These are phyloP conservation scores for Nannoperca obscura DNA, from an alignment of 2,797 vertebrate genomes.

Conservation along the genomic window DNA sequence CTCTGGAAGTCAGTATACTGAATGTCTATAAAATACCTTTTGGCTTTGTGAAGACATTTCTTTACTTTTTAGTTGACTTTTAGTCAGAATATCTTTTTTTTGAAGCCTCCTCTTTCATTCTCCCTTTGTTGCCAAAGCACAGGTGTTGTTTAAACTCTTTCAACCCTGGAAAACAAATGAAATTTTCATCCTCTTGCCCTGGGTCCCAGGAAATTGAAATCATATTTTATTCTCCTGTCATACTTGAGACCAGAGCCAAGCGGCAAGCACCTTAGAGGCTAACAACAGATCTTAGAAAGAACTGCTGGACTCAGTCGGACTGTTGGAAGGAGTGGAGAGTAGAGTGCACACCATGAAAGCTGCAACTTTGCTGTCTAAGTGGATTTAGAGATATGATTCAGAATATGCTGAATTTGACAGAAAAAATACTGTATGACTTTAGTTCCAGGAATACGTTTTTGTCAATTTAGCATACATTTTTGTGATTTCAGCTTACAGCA, in stretches of 20 bases:
- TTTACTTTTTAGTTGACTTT: neutral
- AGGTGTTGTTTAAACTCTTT: constrained; percentile 28
- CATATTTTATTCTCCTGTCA: constrained; percentile 55
- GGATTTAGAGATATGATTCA: neutral
- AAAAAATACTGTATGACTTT: neutral
- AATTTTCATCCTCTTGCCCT: constrained; percentile 41
- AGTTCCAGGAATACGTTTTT: neutral
- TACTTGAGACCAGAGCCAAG: constrained; percentile 22
- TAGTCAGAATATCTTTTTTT: neutral
- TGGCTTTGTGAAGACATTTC: neutral
- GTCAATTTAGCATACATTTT: neutral
- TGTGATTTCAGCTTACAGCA: neutral
- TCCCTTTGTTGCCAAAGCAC: constrained; percentile 9
- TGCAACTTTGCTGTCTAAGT: neutral
- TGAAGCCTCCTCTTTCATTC: constrained; percentile 6
- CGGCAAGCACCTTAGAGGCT: constrained; percentile 38
- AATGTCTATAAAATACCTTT: neutral
- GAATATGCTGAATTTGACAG: neutral
- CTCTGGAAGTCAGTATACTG: constrained; percentile 15
- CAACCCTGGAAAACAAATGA: constrained; percentile 25
- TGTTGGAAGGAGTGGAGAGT: neutral
- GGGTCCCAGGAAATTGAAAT: constrained; percentile 51
- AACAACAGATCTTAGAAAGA: constrained; percentile 1
- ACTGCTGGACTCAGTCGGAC: constrained; percentile 2
- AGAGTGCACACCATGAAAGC: neutral